Percentiles rank a stretch among this genome's conserved stretches.
Evolutionary conservation across 2,797 vertebrate genomes (phyloP).

Genomic region (Clangula hyemalis): DNA sequence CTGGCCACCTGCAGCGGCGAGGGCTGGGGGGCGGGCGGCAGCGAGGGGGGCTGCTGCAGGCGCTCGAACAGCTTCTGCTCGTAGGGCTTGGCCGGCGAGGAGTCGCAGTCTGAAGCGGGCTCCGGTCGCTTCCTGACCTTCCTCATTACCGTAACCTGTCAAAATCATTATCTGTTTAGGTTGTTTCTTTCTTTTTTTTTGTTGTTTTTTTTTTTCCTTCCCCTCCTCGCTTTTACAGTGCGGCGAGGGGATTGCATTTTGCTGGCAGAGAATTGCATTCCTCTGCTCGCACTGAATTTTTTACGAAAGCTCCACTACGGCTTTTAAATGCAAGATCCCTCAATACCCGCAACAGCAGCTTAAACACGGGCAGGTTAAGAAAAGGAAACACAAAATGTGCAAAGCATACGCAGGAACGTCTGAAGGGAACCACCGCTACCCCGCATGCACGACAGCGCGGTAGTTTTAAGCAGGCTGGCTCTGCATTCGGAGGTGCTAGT

Average conservation of each 20-base stretch:
- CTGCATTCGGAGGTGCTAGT: neutral
- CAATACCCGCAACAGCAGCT: neutral
- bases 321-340: neutral
- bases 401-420: neutral
- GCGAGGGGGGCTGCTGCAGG: constrained; percentile 72
- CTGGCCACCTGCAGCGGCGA: constrained; percentile 68
- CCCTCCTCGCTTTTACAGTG: neutral
- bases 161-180: neutral
- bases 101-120: constrained; percentile 83
- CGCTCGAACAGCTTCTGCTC: constrained; percentile 82
- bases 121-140: constrained; percentile 86
- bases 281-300: neutral
- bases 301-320: neutral
- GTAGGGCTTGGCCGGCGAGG: constrained; percentile 77
- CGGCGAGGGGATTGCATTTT: neutral
- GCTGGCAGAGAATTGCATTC: neutral
- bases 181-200: neutral
- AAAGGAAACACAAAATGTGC: neutral
- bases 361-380: neutral
- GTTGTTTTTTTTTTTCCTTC: neutral
- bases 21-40: constrained; percentile 64
- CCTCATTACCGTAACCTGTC: constrained; percentile 79
- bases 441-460: neutral
- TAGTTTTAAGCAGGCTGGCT: constrained; percentile 33
- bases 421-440: neutral